Evolutionary conservation across 2,797 vertebrate species (phyloP).

Genomic region (Tragopan temminckii): DNA sequence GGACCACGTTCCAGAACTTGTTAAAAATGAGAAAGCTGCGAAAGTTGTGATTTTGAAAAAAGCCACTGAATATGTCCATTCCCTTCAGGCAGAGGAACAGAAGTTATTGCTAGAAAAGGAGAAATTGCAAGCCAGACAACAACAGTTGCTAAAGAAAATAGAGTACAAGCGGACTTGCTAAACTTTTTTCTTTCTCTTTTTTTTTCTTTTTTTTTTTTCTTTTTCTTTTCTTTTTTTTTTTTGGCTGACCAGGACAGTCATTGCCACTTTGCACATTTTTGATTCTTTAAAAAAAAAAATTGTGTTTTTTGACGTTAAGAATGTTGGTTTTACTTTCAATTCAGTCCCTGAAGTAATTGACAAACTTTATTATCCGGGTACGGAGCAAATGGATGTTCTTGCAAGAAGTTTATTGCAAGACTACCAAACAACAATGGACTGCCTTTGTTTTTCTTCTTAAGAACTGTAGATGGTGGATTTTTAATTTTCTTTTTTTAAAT

Average conservation of each 20-base stretch:
- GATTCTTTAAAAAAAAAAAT: constrained; percentile 81
- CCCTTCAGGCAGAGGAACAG: constrained; percentile 90
- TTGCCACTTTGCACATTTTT: constrained; percentile 99
- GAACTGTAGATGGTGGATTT: constrained; percentile 75
- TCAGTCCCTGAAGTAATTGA: constrained; percentile 82
- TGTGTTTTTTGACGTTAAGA: constrained; percentile 97
- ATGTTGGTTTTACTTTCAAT: constrained; percentile 98
- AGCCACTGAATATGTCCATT: constrained; percentile 93
- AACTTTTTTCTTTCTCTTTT: neutral
- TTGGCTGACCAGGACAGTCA: constrained; percentile 88
- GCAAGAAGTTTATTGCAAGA: constrained; percentile 68
- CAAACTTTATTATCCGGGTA: constrained; percentile 72
- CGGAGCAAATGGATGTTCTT: constrained; percentile 74
- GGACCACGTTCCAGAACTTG: constrained; percentile 96
- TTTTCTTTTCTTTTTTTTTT: neutral
- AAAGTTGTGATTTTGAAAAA: constrained; percentile 99
- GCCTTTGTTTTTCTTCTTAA: constrained; percentile 51
- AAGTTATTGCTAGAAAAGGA: constrained; percentile 93
- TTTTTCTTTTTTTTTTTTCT: neutral
- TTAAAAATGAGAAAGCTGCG: constrained; percentile 95
- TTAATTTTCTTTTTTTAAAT: constrained; percentile 61
- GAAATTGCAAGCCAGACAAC: constrained; percentile 89
- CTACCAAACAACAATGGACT: constrained; percentile 69
- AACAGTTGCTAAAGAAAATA: constrained; percentile 92
- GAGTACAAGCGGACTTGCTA: constrained; percentile 96